phyloP scores from a whole-genome alignment of 2,113 vertebrate species.

The Dicerorhinus sumatrensis region DNA sequence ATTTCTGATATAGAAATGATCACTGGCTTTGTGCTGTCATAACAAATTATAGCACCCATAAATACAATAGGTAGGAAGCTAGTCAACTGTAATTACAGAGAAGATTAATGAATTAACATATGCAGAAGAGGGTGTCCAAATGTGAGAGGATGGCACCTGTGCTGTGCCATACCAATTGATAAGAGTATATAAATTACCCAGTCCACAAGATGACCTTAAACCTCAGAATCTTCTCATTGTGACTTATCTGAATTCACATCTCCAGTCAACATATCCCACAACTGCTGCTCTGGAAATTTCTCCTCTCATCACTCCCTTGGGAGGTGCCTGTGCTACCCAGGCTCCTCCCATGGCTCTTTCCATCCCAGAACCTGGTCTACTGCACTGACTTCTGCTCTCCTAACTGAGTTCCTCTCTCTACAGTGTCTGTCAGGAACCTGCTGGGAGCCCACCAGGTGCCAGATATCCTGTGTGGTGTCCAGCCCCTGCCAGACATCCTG shows the following conservation, averaged over 20 bases:
- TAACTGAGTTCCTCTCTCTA: neutral
- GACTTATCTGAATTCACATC: neutral
- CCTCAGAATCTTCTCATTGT: neutral
- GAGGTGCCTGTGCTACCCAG: neutral
- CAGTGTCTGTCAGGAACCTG: neutral
- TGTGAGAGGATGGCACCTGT: neutral
- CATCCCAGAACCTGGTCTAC: neutral
- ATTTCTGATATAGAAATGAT: neutral
- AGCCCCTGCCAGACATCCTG: neutral
- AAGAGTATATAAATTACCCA: neutral
- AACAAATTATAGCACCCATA: neutral
- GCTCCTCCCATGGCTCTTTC: neutral
- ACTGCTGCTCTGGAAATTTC: neutral
- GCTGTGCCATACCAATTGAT: neutral
- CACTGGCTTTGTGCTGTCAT: neutral
- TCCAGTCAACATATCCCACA: neutral
- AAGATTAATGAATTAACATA: neutral
- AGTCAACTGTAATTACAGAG: neutral
- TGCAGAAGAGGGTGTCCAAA: neutral
- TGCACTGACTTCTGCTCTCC: neutral
- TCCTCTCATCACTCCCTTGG: neutral
- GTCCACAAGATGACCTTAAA: neutral
- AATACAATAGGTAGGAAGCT: neutral
- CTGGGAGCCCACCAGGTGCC: neutral
- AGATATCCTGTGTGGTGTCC: neutral